Evolutionary conservation across 2,888 invertebrate species (phyloP), one percentile per base, ranked within the genome.

Genomic region (Trichopoda pennipes): DNA sequence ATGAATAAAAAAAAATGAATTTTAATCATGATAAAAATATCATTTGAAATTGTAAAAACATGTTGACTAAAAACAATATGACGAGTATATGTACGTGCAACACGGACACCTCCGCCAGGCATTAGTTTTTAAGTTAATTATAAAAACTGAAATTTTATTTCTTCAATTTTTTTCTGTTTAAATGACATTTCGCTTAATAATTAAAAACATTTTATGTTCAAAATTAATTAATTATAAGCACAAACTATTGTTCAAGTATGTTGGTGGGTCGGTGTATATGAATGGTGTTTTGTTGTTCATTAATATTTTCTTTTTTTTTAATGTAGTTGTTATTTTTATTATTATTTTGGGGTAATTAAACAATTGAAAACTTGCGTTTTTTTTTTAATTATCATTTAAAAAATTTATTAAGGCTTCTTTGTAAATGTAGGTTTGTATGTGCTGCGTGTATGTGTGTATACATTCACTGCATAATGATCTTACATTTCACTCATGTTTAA

Each of bases 401-500:
- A 44, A 56, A 60, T 17, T 51, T 77, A 63, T 64, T 19, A 56
- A 69, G 21, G 74, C 49, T 53, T 66, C 51, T 58, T 61, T 63
- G 1, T 69, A 6, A 42, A 19, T 53, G 32, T 28, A 53, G 17
- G 4, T 47, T n/a, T 47, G 23, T 32, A 7, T 69, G 19, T 56
- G 58, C n/a, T 47, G 23, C 23, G 1, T 51, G 17, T 53, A 42
- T 63, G 28, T 17, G 19, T n/a, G 42, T 49, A 21, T 21, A 68
- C 55, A 63, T 66, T 72, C 58, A 53, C 68, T 61, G 79, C 64
- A 75, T 79, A 79, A 82, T 75, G 70, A 60, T 68, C 66, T 68
- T 56, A 19, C 70, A 75, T 79, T 82, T 76, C 53, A 70, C 82
- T 82, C 82, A 79, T 82, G 79, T 79, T 79, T 82, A 82, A 82